phyloP scores from a whole-genome alignment of 2,888 invertebrate species.

The Leucoptera coffeella region DNA sequence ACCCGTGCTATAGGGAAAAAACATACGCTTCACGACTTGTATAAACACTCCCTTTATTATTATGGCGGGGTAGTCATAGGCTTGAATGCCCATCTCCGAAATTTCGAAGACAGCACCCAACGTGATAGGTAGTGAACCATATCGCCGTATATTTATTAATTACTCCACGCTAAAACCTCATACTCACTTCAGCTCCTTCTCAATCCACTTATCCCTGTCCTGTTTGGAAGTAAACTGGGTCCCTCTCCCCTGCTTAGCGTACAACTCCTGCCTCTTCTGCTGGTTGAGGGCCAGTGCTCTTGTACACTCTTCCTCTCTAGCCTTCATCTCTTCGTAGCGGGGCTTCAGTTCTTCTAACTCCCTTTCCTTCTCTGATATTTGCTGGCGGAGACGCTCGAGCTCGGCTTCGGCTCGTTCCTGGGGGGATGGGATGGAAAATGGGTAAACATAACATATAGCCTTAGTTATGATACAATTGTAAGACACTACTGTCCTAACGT shows the following conservation, averaged over 20 bases:
- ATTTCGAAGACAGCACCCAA: too few relatives aligned
- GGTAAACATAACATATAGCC: too few relatives aligned
- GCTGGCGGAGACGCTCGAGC: conserved; percentile 76
- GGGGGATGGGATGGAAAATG: too few relatives aligned
- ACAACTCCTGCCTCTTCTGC: conserved; percentile 92
- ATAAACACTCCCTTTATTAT: too few relatives aligned
- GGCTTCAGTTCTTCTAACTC: conserved; percentile 88
- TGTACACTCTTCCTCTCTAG: conserved; percentile 88
- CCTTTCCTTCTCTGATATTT: conserved; percentile 84
- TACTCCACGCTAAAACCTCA: conserved; percentile 1
- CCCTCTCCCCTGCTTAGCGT: conserved; percentile 96
- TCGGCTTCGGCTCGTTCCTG: conserved; percentile 84
- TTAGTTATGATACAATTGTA: too few relatives aligned
- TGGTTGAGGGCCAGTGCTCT: conserved; percentile 85
- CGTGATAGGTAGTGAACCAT: too few relatives aligned
- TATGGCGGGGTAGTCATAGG: too few relatives aligned
- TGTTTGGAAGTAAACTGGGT: conserved; percentile 93
- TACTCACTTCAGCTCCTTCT: conserved; percentile 80
- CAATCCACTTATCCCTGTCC: conserved; percentile 95
- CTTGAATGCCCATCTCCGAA: too few relatives aligned
- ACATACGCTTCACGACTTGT: too few relatives aligned
- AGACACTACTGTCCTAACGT: too few relatives aligned
- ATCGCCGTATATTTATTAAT: too few relatives aligned
- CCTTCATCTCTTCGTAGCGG: conserved; percentile 88
- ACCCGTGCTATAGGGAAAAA: too few relatives aligned